Base-by-base conservation (phyloP, 2,888 invertebrate genomes). In the Melipona beecheii region DNA sequence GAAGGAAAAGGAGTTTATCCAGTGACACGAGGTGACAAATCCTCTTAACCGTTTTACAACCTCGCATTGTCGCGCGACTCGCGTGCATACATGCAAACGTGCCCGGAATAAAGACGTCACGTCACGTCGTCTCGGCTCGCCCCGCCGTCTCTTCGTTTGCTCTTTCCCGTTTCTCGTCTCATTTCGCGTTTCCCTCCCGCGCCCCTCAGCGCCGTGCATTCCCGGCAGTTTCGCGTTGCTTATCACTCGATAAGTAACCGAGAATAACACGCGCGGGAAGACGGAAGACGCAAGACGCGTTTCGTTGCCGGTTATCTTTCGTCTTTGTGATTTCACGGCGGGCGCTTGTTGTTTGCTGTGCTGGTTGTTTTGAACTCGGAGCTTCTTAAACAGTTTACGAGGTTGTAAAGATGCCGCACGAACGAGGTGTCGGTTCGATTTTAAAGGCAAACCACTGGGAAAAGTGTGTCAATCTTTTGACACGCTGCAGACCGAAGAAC, bases 1-100 rank as follows among this genome's bases (percentile, higher is more conserved):
- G 56, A 36, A 36, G 70, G 82, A 77, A 82, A 86, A 84, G 84
- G 78, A 76, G 82, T 87, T 88, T 88, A 87, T 87, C 77, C 86
- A 65, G 78, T 83, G 86, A 86, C 83, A 78, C 78, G 82, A 78
- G 86, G 82, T 87, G 86, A 87, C 87, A 86, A 87, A 87, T 88
- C 82, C 83, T 84, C 84, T 87, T 86, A 87, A 86, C 83, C 75
- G 84, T 70, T 87, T 81, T 86, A 84, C 72, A 76, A 81, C 74
- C 81, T 43, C 62, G 82, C 78, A 70, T 78, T 81, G 83, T 78
- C 75, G 81, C 75, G 81, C 56, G 66, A 77, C 70, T 78, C 75
- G 62, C 81, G 49, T 60, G 83, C 81, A 69, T 75, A 68, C 71
- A 74, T 56, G 79, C 81, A 27, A 82, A 77, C 71, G 54, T 43